Percentiles rank a stretch among this genome's conserved stretches.
Evolutionary conservation across 2,797 vertebrate species (phyloP).

Genomic region (Microtus californicus): DNA sequence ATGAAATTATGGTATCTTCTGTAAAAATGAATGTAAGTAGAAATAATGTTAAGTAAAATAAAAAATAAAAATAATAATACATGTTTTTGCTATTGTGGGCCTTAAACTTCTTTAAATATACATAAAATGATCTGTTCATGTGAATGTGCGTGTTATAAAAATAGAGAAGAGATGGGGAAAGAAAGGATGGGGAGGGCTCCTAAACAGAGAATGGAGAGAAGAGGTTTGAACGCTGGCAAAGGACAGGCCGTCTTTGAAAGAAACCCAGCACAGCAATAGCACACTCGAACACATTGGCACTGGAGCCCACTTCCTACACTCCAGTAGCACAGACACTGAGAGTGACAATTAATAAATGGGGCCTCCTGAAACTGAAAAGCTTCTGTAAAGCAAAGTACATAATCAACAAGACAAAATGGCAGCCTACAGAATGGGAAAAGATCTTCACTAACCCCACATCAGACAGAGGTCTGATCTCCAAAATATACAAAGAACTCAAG

Average conservation of each 20-base stretch:
- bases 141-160: neutral
- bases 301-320: too few species aligned
- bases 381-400: too few species aligned
- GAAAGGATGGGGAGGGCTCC: neutral
- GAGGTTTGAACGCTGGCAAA: neutral
- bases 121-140: neutral
- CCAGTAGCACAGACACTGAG: too few species aligned
- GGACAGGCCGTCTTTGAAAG: neutral
- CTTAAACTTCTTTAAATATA: neutral
- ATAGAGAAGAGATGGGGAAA: neutral
- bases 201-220: neutral
- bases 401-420: too few species aligned
- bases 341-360: too few species aligned
- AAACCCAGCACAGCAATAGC: neutral
- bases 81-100: neutral
- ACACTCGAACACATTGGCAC: too few species aligned
- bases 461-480: too few species aligned
- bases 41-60: neutral
- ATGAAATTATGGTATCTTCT: neutral
- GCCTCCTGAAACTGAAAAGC: too few species aligned
- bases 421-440: too few species aligned
- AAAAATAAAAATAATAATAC: neutral
- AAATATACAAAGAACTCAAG: too few species aligned
- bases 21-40: neutral
- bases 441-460: too few species aligned